phyloP scores from a whole-genome alignment of 2,797 vertebrate genomes.

The Chaetodon trifasciatus region DNA sequence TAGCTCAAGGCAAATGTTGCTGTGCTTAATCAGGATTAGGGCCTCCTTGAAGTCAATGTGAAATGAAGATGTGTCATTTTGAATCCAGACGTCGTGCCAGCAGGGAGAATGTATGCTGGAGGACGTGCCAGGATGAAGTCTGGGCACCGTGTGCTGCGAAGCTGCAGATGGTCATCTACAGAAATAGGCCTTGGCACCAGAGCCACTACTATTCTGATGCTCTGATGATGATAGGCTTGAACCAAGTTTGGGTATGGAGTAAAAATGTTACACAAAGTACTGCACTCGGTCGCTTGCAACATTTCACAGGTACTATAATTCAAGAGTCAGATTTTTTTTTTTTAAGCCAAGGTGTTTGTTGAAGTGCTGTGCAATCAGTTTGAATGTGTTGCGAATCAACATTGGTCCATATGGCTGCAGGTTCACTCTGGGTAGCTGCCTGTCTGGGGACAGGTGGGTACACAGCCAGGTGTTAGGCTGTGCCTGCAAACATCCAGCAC shows the following conservation, averaged over 20 bases:
- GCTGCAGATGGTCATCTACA: slow-evolving; percentile 76
- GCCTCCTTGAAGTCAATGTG: slow-evolving; percentile 59
- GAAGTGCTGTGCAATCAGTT: slow-evolving; percentile 21
- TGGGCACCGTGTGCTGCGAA: slow-evolving; percentile 65
- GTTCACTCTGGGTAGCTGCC: slow-evolving; percentile 28
- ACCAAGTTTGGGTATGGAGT: slow-evolving; percentile 44
- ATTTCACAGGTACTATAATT: slow-evolving; percentile 19
- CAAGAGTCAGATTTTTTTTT: not conserved
- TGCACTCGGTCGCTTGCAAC: slow-evolving; percentile 32
- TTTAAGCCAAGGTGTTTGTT: slow-evolving; percentile 10
- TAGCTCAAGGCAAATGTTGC: slow-evolving; percentile 60
- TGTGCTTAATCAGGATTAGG: slow-evolving; percentile 64
- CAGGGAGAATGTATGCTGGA: slow-evolving; percentile 54
- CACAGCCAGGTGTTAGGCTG: slow-evolving; percentile 48
- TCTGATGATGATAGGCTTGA: slow-evolving; percentile 58
- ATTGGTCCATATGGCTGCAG: slow-evolving; percentile 33
- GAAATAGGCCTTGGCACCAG: slow-evolving; percentile 75
- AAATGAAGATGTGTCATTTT: slow-evolving; percentile 76
- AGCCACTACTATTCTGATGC: slow-evolving; percentile 62
- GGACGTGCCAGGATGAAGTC: slow-evolving; percentile 62
- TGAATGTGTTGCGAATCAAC: slow-evolving; percentile 34
- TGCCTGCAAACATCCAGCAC: slow-evolving; percentile 36
- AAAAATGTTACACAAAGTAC: slow-evolving; percentile 43
- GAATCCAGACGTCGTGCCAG: slow-evolving; percentile 68
- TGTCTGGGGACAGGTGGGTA: slow-evolving; percentile 39